phyloP scores from a whole-genome alignment of 2,888 invertebrate species.

The Antitype chi region DNA sequence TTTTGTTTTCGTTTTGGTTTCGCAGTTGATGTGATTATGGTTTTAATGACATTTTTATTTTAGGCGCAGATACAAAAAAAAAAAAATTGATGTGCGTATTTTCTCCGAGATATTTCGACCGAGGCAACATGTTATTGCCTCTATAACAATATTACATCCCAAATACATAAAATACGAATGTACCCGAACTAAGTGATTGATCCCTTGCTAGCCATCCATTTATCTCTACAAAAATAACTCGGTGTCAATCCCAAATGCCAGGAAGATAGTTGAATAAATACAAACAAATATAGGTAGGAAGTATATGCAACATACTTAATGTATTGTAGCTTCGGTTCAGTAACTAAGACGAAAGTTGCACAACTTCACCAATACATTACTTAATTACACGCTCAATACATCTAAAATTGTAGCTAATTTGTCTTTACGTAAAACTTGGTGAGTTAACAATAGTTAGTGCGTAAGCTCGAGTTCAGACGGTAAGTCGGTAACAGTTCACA shows the following conservation, averaged over 20 bases:
- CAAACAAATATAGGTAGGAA: not conserved
- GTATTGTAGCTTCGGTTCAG: conserved; percentile 12
- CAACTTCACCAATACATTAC: conserved; percentile 23
- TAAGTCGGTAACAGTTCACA: conserved; percentile 19
- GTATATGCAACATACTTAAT: conserved; percentile 6
- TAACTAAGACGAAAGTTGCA: conserved; percentile 17
- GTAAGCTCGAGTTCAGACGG: conserved; percentile 25
- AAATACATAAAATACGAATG: conserved; percentile 58
- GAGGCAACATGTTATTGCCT: conserved; percentile 3
- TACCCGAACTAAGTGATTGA: conserved; percentile 52
- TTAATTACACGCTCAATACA: conserved; percentile 28
- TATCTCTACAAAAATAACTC: conserved; percentile 42
- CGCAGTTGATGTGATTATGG: conserved; percentile 55
- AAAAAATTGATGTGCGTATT: conserved; percentile 30
- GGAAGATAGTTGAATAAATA: not conserved
- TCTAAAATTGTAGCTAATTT: conserved; percentile 21
- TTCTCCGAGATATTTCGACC: not conserved
- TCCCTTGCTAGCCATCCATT: conserved; percentile 29
- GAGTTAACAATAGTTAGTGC: conserved; percentile 35
- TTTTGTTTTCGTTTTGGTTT: conserved; percentile 51
- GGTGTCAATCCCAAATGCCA: not conserved
- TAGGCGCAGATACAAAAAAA: conserved; percentile 5
- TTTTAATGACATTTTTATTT: conserved; percentile 58
- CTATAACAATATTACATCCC: conserved; percentile 31
- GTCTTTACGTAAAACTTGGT: conserved; percentile 41